Percentiles rank a stretch among this genome's conserved stretches.
These are phyloP conservation scores for Drosophila sucinea DNA, from an alignment of 1,140 invertebrate species.

Conservation along the genomic window DNA sequence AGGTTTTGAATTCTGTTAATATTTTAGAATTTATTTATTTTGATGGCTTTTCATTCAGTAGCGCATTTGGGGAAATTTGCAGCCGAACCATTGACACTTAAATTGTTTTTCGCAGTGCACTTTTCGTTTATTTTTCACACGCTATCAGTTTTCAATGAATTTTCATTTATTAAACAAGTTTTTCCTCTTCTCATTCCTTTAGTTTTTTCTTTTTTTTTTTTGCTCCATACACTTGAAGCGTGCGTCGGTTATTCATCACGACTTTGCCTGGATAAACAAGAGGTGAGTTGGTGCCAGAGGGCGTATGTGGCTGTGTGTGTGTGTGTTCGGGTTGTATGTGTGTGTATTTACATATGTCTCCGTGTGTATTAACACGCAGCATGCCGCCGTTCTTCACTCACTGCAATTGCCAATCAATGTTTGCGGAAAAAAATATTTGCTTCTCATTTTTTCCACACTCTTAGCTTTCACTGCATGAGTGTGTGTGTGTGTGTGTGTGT, in stretches of 20 bases:
- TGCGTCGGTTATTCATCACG: constrained; percentile 58
- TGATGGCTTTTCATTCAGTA: neutral
- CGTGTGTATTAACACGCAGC: constrained; percentile 49
- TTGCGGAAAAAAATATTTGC: constrained; percentile 79
- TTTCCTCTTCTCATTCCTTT: constrained; percentile 29
- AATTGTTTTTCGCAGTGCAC: constrained; percentile 53
- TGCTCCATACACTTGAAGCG: constrained; percentile 46
- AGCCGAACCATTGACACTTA: constrained; percentile 46
- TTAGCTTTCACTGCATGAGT: constrained; percentile 49
- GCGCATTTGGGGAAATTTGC: constrained; percentile 30
- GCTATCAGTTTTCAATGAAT: constrained; percentile 80
- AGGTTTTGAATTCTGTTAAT: too few species aligned
- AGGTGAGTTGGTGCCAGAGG: constrained; percentile 6
- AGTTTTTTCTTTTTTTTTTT: constrained; percentile 36
- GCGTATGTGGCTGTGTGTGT: neutral
- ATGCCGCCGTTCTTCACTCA: constrained; percentile 17
- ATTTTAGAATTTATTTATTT: neutral
- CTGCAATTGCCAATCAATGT: constrained; percentile 75
- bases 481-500: constrained; percentile 16
- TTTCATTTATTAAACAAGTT: constrained; percentile 67
- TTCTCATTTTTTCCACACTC: constrained; percentile 71
- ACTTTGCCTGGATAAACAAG: constrained; percentile 49
- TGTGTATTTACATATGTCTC: constrained; percentile 45
- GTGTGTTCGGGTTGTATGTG: constrained; percentile 18
- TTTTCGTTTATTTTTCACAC: constrained; percentile 77